These are phyloP conservation scores for Eueremaeus valkanovi DNA, from an alignment of 2,888 invertebrate species.

Conservation along the genomic window DNA sequence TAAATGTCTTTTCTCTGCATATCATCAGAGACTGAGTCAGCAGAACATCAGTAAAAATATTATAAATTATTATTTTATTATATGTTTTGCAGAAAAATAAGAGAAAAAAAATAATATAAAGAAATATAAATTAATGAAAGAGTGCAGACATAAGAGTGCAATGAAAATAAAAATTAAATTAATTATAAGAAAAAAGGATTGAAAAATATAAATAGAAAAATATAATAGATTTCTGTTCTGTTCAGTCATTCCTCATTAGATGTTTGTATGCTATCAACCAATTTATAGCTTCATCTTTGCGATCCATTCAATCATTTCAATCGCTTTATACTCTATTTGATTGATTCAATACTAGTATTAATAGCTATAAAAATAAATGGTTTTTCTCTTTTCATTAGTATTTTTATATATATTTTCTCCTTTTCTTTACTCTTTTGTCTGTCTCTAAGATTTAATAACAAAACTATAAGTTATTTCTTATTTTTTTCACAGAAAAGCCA, in stretches of 20 bases:
- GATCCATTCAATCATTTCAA: conserved; percentile 1
- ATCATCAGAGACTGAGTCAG: too few species aligned
- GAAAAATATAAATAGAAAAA: background rate
- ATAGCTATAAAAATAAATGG: conserved; percentile 4
- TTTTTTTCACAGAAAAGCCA: too few species aligned
- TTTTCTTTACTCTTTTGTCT: too few species aligned
- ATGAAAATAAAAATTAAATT: background rate
- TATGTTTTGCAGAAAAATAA: background rate
- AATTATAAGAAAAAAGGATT: background rate
- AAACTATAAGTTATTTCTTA: too few species aligned
- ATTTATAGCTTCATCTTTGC: background rate
- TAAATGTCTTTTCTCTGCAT: too few species aligned
- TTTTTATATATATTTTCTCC: background rate
- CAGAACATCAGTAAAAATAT: background rate
- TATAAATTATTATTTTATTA: background rate
- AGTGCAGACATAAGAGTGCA: background rate
- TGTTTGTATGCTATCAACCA: background rate
- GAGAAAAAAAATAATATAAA: background rate
- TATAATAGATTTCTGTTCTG: background rate
- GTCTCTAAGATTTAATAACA: too few species aligned
- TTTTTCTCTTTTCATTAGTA: background rate
- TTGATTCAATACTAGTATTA: background rate
- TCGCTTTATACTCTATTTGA: background rate
- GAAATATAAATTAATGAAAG: background rate
- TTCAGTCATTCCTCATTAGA: background rate